phyloP scores from a whole-genome alignment of 2,888 invertebrate genomes.

The Rhingia rostrata region DNA sequence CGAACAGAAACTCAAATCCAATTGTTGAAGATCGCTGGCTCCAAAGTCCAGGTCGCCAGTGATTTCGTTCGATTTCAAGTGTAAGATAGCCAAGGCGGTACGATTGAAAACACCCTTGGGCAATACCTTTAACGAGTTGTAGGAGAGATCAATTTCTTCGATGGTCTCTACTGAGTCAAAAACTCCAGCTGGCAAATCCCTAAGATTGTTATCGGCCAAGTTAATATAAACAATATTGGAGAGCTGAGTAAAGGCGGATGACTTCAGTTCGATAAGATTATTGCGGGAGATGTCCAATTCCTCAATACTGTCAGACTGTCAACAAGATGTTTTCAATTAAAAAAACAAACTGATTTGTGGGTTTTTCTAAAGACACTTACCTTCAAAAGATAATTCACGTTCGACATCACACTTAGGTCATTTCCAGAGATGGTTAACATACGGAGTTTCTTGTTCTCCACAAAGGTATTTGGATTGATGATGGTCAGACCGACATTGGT shows the following conservation, averaged over 20 bases:
- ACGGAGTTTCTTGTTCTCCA: conserved; percentile 86
- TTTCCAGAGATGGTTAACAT: conserved; percentile 88
- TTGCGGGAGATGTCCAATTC: conserved; percentile 89
- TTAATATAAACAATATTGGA: conserved; percentile 87
- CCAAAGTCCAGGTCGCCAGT: conserved; percentile 86
- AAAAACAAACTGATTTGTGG: not conserved
- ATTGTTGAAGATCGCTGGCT: conserved; percentile 86
- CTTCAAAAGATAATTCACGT: conserved; percentile 79
- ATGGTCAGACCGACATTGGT: conserved; percentile 87
- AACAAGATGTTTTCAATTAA: not conserved
- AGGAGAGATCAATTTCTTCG: conserved; percentile 89
- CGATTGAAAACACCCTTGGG: conserved; percentile 87
- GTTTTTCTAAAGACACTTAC: conserved; percentile 70
- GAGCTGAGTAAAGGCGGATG: conserved; percentile 87
- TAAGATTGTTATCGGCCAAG: conserved; percentile 87
- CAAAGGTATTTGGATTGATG: conserved; percentile 88
- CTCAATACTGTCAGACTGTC: conserved; percentile 85
- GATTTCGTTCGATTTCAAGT: conserved; percentile 88
- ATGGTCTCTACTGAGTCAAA: conserved; percentile 87
- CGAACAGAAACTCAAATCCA: conserved; percentile 88
- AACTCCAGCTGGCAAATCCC: conserved; percentile 82
- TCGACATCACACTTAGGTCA: conserved; percentile 84
- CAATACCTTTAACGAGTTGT: conserved; percentile 87
- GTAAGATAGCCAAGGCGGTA: conserved; percentile 88
- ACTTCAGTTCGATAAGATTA: conserved; percentile 86